Evolutionary conservation across 2,888 invertebrate species (phyloP), one percentile per base, ranked within the genome.

Genomic region (Acrocyrtus sp.): DNA sequence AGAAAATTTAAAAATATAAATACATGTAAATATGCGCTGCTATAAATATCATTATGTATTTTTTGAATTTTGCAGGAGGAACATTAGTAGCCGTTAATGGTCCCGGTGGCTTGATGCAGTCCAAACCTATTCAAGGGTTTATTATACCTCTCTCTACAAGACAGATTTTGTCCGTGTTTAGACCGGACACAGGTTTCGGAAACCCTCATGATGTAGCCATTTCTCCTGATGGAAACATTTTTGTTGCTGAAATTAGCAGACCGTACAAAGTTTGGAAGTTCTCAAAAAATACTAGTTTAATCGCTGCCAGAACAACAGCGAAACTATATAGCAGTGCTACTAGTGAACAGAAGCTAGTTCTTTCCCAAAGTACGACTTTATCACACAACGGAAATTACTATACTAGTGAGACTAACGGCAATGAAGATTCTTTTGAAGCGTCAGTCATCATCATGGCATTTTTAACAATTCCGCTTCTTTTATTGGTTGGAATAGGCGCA

Each of bases 161-260:
- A 27, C 84, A 88, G 19, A 83, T 92, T 15, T 68, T 88, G 0
- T 88, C 88, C 8, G 89, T 89, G 75, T 92, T 92, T 83, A 88
- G 87, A 0, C 89, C 90, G 1, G 82, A 81, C 5, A 83, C 82
- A 8, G 85, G 86, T 65, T 87, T 94, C 82, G 83, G 86, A 65
- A 89, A 89, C 83, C 95, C 95, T 0, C 96, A 96, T 84, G 94
- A 93, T 83, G 85, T 96, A 2, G 90, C 91, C n/a, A 90, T 90
- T 0, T 87, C 89, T 0, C 82, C 85, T 0, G 90, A 92, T 84
- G 93, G 91, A 24, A 85, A 85, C 51, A 87, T 94, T 8, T 95
- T 91, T 83, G 91, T 95, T 0, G 93, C 92, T 0, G 94, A 95
- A 83, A 85, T 95, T 21, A 45, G 67, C 3, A 86, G 89, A 82